Evolutionary conservation across 2,888 invertebrate species (phyloP).

Genomic region (Cataglyphis altisquamis): DNA sequence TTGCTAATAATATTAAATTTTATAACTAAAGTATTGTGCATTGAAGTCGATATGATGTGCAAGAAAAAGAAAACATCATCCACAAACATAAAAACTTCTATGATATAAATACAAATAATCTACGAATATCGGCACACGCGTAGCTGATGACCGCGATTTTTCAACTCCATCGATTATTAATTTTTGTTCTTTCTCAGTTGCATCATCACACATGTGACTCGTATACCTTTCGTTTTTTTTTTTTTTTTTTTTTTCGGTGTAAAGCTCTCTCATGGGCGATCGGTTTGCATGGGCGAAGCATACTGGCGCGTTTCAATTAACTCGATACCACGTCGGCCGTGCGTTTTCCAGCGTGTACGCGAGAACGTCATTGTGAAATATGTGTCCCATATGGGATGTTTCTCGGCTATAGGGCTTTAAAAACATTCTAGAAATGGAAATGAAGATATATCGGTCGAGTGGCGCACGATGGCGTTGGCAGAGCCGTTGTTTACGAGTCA

Average conservation of each 20-base stretch:
- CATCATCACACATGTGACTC: slow-evolving; percentile 24
- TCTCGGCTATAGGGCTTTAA: slow-evolving; percentile 76
- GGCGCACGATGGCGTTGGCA: slow-evolving; percentile 69
- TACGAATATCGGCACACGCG: not conserved
- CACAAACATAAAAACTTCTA: not conserved
- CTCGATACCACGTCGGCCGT: slow-evolving; percentile 66
- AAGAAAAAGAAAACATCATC: not conserved
- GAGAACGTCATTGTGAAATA: slow-evolving; percentile 79
- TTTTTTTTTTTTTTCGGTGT: slow-evolving; percentile 35
- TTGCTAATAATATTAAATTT: not conserved
- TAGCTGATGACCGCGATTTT: slow-evolving; percentile 16
- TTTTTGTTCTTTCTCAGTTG: slow-evolving; percentile 28
- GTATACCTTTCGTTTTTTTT: slow-evolving; percentile 15
- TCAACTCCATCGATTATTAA: slow-evolving; percentile 34
- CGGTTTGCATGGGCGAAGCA: slow-evolving; percentile 56
- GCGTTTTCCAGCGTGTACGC: slow-evolving; percentile 69
- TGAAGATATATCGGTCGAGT: slow-evolving; percentile 79
- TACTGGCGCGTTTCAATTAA: slow-evolving; percentile 73
- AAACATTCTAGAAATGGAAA: slow-evolving; percentile 79
- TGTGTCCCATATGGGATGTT: slow-evolving; percentile 82
- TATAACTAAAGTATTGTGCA: slow-evolving; percentile 55
- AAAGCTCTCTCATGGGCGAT: slow-evolving; percentile 65
- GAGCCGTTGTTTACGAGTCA: slow-evolving; percentile 81
- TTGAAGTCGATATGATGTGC: not conserved
- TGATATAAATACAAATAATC: not conserved